Conservation (phyloP, 2,888 invertebrate species). For the Cataglyphis livida region DNA sequence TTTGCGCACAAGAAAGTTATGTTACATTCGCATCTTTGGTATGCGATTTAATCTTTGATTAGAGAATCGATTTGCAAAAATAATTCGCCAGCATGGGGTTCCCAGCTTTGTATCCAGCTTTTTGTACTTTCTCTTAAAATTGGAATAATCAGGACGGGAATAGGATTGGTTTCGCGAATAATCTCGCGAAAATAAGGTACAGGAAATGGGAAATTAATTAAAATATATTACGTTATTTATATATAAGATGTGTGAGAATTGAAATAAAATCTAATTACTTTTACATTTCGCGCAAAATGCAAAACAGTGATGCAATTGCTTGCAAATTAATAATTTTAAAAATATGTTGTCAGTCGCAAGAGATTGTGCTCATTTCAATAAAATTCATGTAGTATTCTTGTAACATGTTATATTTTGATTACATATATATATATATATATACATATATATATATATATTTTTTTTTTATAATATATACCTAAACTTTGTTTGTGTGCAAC, state of each 20-base stretch:
- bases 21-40: not conserved
- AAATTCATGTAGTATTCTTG: conserved; percentile 11
- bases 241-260: not conserved
- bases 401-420: not conserved
- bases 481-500: not conserved
- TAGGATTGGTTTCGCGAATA: conserved; percentile 1
- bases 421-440: too few relatives aligned
- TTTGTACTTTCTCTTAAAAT: not conserved
- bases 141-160: not conserved
- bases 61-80: not conserved
- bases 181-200: not conserved
- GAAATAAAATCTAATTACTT: conserved; percentile 23
- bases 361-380: not conserved
- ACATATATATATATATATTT: too few relatives aligned
- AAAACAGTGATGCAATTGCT: too few relatives aligned
- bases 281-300: not conserved
- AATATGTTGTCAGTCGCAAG: not conserved
- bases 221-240: not conserved
- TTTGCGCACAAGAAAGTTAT: conserved; percentile 1
- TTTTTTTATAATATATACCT: not conserved
- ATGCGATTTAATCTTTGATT: conserved; percentile 22
- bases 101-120: not conserved
- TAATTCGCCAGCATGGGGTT: not conserved
- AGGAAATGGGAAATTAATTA: not conserved
- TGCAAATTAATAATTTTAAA: not conserved